Percentiles rank a stretch among this genome's conserved stretches.
Evolutionary conservation across 2,113 vertebrate species (phyloP).

Genomic region (Gasterosteus nipponicus): DNA sequence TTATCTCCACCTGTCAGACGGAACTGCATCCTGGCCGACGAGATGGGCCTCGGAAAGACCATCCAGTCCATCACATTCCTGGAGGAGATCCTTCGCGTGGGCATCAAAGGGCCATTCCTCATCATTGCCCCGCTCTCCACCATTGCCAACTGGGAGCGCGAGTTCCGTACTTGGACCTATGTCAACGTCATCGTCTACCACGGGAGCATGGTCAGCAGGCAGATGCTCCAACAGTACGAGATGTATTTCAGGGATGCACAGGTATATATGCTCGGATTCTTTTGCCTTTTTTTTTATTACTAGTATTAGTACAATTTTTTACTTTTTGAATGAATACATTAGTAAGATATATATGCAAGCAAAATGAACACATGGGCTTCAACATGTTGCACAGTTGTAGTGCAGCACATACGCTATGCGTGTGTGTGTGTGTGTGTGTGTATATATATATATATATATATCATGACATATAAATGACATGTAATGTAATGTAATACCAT

Average conservation of each 20-base stretch:
- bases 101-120: slow-evolving; percentile 93
- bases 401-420: background rate
- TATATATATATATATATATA: no score
- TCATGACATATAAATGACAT: no score
- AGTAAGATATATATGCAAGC: background rate
- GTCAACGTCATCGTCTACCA: slow-evolving; percentile 98
- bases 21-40: slow-evolving; percentile 98
- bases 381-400: background rate
- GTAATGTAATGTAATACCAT: no score
- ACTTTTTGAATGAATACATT: background rate
- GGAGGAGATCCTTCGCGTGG: slow-evolving; percentile 90
- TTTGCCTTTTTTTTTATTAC: background rate
- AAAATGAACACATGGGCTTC: background rate
- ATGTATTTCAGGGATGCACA: slow-evolving; percentile 98
- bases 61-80: slow-evolving; percentile 99
- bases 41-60: slow-evolving; percentile 99
- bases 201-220: slow-evolving; percentile 95
- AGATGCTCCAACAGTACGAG: slow-evolving; percentile 99
- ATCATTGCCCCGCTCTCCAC: slow-evolving; percentile 98
- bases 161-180: slow-evolving; percentile 95
- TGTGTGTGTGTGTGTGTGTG: background rate
- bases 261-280: slow-evolving; percentile 73
- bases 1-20: slow-evolving; percentile 77
- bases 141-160: slow-evolving; percentile 98
- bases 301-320: background rate